Evolutionary conservation across 2,797 vertebrate genomes (phyloP), one percentile per base, ranked within the genome.

Genomic region (Siniperca scherzeri): DNA sequence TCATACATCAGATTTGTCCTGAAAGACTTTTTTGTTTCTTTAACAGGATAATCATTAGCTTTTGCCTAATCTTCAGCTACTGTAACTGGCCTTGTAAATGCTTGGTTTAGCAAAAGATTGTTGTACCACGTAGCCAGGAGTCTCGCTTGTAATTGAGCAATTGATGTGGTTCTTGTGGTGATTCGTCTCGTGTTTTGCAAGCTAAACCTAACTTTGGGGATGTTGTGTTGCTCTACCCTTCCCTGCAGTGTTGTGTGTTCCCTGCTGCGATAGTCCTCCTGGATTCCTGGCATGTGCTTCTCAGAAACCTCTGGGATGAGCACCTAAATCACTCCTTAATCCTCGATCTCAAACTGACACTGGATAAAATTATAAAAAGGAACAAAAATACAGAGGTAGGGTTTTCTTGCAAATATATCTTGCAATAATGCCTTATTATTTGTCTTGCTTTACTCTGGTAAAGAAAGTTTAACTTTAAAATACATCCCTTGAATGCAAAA

Each of bases 241-340:
- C 80, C 52, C 81, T 82, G 53, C 91, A 96, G 96, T 96, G 96
- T 78, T 96, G 96, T 79, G 94, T 96, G 80, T 94, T 95, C 83
- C 91, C 92, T 44, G 93, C 95, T 83, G 96, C 95, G 38, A 78
- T 93, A 13, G 86, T 96, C 55, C 94, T 97, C 44, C 85, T 87
- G 25, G 83, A 96, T 36, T 95, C 96, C 72, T 97, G 96, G 96
- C 80, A 82, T 25, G 80, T 90, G 46, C 94, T 97, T 5, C 77
- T 92, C 57, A 81, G 68, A 68, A 93, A 95, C 69, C 93, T 97
- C 78, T 95, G 93, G 89, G 81, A 88, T 8, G 89, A 94, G 85
- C 94, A 97, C 81, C 30, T 95, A 5, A 95, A 95, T 85, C 81
- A 90, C 60, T 74, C 27, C 9, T 86, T 96, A 19, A 94, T 97